These are phyloP conservation scores for Amblyopsis hoosieri DNA, from an alignment of 2,797 vertebrate genomes.

Conservation along the genomic window DNA sequence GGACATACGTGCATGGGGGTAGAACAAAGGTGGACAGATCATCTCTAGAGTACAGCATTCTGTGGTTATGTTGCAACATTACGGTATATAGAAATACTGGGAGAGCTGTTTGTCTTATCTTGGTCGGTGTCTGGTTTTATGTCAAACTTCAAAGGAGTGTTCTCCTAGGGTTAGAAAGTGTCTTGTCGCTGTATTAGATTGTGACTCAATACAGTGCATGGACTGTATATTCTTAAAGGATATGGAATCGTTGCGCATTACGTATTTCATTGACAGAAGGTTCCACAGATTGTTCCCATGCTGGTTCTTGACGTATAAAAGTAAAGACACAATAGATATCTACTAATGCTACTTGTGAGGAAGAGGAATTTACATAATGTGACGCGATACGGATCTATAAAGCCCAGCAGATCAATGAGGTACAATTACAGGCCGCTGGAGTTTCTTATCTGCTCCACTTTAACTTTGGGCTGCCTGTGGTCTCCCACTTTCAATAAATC, in stretches of 20 bases:
- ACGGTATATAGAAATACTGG: neutral
- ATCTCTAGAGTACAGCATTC: constrained; percentile 34
- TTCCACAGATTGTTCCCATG: constrained; percentile 14
- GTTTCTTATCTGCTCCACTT: constrained; percentile 73
- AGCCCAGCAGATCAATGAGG: constrained; percentile 73
- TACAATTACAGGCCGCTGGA: constrained; percentile 75
- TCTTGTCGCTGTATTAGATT: neutral
- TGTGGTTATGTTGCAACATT: neutral
- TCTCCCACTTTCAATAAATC: constrained; percentile 76
- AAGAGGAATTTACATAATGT: constrained; percentile 70
- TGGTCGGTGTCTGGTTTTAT: too few species aligned
- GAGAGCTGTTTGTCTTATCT: too few species aligned
- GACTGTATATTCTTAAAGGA: too few species aligned
- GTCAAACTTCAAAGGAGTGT: too few species aligned
- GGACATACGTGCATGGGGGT: constrained; percentile 71
- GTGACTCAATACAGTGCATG: too few species aligned
- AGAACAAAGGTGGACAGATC: constrained; percentile 54
- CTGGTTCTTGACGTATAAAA: constrained; percentile 37
- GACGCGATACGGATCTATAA: constrained; percentile 74
- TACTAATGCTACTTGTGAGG: constrained; percentile 50
- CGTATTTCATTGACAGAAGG: constrained; percentile 2
- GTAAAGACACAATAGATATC: constrained; percentile 46
- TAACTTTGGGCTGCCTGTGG: constrained; percentile 73
- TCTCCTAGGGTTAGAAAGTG: neutral
- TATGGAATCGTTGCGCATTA: neutral